phyloP scores from a whole-genome alignment of 2,797 vertebrate genomes.

The Novumbra hubbsi region DNA sequence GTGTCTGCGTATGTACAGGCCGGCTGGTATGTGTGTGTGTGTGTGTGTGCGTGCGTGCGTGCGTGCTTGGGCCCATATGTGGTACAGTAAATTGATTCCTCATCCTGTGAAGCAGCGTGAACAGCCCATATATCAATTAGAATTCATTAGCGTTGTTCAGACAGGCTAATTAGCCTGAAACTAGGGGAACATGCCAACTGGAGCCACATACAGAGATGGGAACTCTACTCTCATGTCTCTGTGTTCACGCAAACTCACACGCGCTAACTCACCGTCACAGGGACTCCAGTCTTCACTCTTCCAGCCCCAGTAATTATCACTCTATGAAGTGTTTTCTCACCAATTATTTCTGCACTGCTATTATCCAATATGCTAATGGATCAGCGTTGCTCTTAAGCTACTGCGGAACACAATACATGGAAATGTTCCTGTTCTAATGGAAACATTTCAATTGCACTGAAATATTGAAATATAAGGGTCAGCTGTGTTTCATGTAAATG shows the following conservation, averaged over 20 bases:
- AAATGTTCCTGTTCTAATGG: background rate
- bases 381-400: constrained; percentile 12
- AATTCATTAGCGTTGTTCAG: constrained; percentile 46
- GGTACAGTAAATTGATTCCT: constrained; percentile 58
- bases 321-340: constrained; percentile 54
- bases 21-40: background rate
- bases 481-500: too few relatives aligned
- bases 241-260: constrained; percentile 5
- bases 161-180: constrained; percentile 36
- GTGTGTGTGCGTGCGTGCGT: background rate
- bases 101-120: constrained; percentile 51
- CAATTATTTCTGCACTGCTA: constrained; percentile 53
- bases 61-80: constrained; percentile 26
- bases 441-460: too few relatives aligned
- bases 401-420: constrained; percentile 32
- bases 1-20: constrained; percentile 8
- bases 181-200: constrained; percentile 19
- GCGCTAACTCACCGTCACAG: constrained; percentile 49
- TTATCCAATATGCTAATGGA: constrained; percentile 49
- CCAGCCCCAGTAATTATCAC: constrained; percentile 59
- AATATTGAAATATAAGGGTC: too few relatives aligned
- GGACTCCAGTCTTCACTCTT: constrained; percentile 51
- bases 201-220: constrained; percentile 18
- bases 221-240: constrained; percentile 7
- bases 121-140: constrained; percentile 67